Base-by-base conservation (phyloP, 1,140 invertebrate genomes). In the Hormaphis cornu region DNA sequence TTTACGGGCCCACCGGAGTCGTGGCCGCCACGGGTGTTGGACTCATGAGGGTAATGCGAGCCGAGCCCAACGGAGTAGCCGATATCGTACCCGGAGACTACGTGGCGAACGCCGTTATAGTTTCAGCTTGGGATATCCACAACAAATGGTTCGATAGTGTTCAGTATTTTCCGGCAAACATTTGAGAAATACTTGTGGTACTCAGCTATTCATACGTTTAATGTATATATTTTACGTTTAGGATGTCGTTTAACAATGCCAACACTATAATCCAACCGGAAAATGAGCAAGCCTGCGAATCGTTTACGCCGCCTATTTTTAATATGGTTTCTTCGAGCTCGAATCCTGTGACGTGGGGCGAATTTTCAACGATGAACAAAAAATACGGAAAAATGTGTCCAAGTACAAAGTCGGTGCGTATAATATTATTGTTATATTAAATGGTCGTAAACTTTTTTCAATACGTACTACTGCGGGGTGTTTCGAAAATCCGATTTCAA, bases 21-120 rank as follows among this genome's bases (percentile, higher is more conserved):
- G 80, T 84, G 0, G 79, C 83, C 3, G 74, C 52, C 9, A 33
- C 30, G 4, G 4, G 30, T 35, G 82, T 85, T 71, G 88, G 88
- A 14, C 73, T 89, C 3, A 73, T 89, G 30, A 79, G 85, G 71
- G 81, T 82, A 9, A 76, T 87, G 72, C 78, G 81, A 40, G 84
- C 84, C 70, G 79, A 85, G 75, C 73, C 75, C 12, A 77, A 81
- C 48, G 79, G 78, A 28, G 80, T 79, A 52, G 83, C 88, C n/a
- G 89, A 92, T 76, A 77, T 92, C 30, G 83, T 93, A 22, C 90
- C 90, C 6, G 88, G 87, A 14, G 90, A 92, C 81, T 82, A 86
- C 66, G 85, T 86, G 22, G 83, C 89, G 10, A 92, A 89, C 78
- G 82, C 86, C 58, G 81, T 90, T 74, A 87, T 92, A 70, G 84